Conservation (phyloP, 2,888 invertebrate species). For the Schizotus pectinicornis region DNA sequence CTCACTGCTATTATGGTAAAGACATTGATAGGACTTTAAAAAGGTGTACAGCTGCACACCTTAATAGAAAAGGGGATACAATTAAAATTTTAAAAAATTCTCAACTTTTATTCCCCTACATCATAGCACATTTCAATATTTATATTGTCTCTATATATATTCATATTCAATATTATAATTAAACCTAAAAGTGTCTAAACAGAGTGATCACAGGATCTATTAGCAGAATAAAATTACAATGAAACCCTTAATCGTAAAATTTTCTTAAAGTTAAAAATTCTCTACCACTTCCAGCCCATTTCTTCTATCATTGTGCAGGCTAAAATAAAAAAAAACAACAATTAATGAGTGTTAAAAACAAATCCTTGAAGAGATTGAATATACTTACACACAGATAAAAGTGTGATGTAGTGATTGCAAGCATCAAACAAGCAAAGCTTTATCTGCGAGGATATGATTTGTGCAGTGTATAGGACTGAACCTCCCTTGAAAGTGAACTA, state of each 20-base stretch:
- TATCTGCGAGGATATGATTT: conserved; percentile 57
- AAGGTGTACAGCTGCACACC: too few species aligned
- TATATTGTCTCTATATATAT: conserved; percentile 32
- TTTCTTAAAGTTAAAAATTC: background rate
- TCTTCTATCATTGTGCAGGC: conserved; percentile 11
- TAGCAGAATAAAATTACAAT: conserved; percentile 19
- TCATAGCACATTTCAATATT: conserved; percentile 17
- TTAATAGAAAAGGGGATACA: too few species aligned
- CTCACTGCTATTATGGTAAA: too few species aligned
- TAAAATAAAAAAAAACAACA: conserved; percentile 6
- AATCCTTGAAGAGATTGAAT: background rate
- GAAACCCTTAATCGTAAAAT: conserved; percentile 7
- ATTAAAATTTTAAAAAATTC: too few species aligned
- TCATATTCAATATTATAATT: conserved; percentile 26
- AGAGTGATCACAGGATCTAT: conserved; percentile 26
- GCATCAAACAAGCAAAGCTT: conserved; percentile 27
- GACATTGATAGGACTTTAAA: too few species aligned
- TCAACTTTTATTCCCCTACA: conserved; percentile 28
- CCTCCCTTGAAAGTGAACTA: conserved; percentile 68
- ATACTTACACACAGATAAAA: conserved; percentile 35
- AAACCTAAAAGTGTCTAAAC: conserved; percentile 18
- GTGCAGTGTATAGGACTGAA: conserved; percentile 65
- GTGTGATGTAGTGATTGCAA: conserved; percentile 36
- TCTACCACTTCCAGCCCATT: background rate
- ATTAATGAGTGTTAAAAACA: background rate